Evolutionary conservation across 2,888 invertebrate genomes (phyloP), one percentile per base, ranked within the genome.

Genomic region (Drosophila atroscutellata): DNA sequence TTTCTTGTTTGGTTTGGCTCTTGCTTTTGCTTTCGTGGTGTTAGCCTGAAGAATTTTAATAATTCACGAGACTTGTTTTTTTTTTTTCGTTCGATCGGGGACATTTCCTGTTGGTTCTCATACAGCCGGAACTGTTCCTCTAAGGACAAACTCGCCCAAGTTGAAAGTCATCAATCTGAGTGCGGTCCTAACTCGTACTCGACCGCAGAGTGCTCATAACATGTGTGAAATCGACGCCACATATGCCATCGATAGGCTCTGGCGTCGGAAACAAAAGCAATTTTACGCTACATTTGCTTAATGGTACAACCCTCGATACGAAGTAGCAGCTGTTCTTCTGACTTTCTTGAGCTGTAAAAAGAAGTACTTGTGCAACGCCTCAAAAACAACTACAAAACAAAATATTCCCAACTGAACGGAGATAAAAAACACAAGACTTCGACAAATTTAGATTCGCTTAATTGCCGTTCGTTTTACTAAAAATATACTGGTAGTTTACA

Each of bases 221-320:
- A 90, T 86, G 91, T 89, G 91, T 91, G 91, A 91, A 91, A 90
- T 90, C 83, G 90, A 91, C 90, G 90, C 91, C 81, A 72, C 87
- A 78, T 77, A 74, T 83, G 84, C 70, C 67, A 70, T 66, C 60
- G 51, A 24, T 75, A 45, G 61, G 62, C 63, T 49, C 74, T 70
- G 60, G 73, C 74, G 85, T 83, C 75, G 80, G 81, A 86, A 86
- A 78, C 75, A 74, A 80, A 86, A 75, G 71, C 82, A 86, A 86
- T 86, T 88, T 86, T 78, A 86, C 77, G 86, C 80, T 86, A 84
- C 86, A 86, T 88, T 86, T 83, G 66, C 72, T 80, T 87, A 80
- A 83, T 82, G 80, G 78, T 76, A 54, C 81, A 81, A 76, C 86
- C 82, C 77, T 70, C 74, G 30, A 51, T 49, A 20, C 47, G 11